Evolutionary conservation across 2,888 invertebrate species (phyloP), one percentile per base, ranked within the genome.

Genomic region (Caenorhabditis zanzibari): DNA sequence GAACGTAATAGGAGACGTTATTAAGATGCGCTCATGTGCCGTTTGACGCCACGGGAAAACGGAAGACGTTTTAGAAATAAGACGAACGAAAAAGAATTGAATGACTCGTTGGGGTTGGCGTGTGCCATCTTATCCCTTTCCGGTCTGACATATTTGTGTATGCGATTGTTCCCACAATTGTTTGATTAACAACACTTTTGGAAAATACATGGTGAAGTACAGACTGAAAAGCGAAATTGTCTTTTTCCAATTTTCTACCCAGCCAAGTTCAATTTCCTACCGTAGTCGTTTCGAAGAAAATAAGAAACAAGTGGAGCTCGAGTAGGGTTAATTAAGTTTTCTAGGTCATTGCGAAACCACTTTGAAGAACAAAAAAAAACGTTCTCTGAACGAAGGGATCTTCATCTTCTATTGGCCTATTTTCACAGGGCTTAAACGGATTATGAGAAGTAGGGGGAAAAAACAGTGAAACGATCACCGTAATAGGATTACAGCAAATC

Each of bases 1-100:
- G 52, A 16, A 49, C 68, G 82, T 82, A 82, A 82, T 77, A 82
- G 82, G 82, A 82, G 82, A 82, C 69, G 72, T 77, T 82, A 76
- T 82, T 82, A 82, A 81, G 81, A 81, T 75, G 81, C 71, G 81
- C 81, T 74, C 79, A 74, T 66, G 66, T 66, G 69, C 52, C 74
- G 81, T 74, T 75, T 81, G 75, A 75, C 71, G 71, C 71, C 75
- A 47, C 32, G 49, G 44, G 72, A 61, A 71, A 69, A 71, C 44
- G 54, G 44, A 58, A 59, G 68, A 54, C 68, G 26, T 68, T 68
- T 66, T 52, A 52, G 44, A n/a, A 19, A 19, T 22, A 69, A 74
- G 58, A 44, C 44, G 54, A 58, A 58, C 61, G 56, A 61, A 32
- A 52, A 72, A 69, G 69, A 81, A 61, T 63, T 72, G 81, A 81